phyloP scores from a whole-genome alignment of 2,797 vertebrate genomes.

The Mionectes olivaceus region DNA sequence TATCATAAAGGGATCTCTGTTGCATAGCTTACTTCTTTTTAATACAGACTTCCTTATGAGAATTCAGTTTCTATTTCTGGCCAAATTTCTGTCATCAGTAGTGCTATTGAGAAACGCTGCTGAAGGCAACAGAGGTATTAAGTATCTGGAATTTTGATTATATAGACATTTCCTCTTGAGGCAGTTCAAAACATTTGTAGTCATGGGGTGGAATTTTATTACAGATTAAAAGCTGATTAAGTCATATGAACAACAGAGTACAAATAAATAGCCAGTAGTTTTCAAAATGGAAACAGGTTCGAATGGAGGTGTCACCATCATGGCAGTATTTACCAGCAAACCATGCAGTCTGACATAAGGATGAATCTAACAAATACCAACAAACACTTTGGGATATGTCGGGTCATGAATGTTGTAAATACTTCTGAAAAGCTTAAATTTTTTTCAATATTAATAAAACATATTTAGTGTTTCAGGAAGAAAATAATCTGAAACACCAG shows the following conservation, averaged over 20 bases:
- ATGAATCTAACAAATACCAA: background rate
- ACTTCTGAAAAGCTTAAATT: background rate
- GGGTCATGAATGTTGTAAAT: background rate
- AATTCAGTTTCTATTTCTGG: background rate
- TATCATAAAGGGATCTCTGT: background rate
- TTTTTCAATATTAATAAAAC: background rate
- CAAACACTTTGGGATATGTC: background rate
- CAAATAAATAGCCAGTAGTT: background rate
- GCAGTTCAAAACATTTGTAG: background rate
- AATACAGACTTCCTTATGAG: background rate
- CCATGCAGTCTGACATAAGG: background rate
- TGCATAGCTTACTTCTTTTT: background rate
- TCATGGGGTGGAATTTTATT: background rate
- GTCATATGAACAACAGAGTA: background rate
- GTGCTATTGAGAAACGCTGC: background rate
- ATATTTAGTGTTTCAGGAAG: background rate
- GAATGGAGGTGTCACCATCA: background rate
- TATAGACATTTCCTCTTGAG: background rate
- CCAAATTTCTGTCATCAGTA: background rate
- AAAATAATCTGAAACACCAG: background rate
- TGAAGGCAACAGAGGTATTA: constrained; percentile 12
- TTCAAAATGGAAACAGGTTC: background rate
- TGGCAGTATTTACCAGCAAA: background rate
- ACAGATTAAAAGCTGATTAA: constrained; percentile 16
- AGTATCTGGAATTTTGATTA: constrained; percentile 3